These are phyloP conservation scores for Discoglossus pictus DNA, from an alignment of 2,797 vertebrate genomes.

Conservation along the genomic window DNA sequence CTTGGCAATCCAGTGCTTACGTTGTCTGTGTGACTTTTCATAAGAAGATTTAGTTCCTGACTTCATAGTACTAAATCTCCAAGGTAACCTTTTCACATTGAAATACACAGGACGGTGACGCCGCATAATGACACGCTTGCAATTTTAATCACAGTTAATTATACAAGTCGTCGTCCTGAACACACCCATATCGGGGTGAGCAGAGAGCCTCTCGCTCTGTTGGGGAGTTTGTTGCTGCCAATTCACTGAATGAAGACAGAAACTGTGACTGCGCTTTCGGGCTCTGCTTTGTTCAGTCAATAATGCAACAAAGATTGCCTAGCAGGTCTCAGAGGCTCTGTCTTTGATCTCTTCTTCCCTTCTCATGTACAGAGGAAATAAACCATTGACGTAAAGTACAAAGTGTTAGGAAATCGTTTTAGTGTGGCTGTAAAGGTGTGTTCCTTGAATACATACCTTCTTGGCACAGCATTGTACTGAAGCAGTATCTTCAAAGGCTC, in stretches of 20 bases:
- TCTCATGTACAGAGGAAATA: neutral
- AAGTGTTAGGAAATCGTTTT: too few relatives aligned
- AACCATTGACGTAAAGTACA: neutral
- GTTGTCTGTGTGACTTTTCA: too few relatives aligned
- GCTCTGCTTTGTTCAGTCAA: neutral
- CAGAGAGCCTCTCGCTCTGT: neutral
- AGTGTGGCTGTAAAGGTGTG: too few relatives aligned
- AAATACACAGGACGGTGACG: too few relatives aligned
- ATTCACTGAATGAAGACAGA: neutral
- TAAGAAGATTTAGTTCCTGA: too few relatives aligned
- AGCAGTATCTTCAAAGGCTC: too few relatives aligned
- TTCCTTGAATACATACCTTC: too few relatives aligned
- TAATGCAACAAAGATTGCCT: neutral
- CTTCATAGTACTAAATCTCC: too few relatives aligned
- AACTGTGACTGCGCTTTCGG: neutral
- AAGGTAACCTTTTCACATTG: too few relatives aligned
- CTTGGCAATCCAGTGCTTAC: too few relatives aligned
- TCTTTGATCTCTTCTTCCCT: conserved; percentile 1
- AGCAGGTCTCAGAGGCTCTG: neutral
- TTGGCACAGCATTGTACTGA: too few relatives aligned
- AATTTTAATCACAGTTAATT: neutral
- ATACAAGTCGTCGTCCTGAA: neutral
- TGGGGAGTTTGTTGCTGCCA: neutral
- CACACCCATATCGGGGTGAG: neutral
- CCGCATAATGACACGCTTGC: neutral